Conservation (phyloP, 2,113 vertebrate species). For the Gnathonemus longibarbis region DNA sequence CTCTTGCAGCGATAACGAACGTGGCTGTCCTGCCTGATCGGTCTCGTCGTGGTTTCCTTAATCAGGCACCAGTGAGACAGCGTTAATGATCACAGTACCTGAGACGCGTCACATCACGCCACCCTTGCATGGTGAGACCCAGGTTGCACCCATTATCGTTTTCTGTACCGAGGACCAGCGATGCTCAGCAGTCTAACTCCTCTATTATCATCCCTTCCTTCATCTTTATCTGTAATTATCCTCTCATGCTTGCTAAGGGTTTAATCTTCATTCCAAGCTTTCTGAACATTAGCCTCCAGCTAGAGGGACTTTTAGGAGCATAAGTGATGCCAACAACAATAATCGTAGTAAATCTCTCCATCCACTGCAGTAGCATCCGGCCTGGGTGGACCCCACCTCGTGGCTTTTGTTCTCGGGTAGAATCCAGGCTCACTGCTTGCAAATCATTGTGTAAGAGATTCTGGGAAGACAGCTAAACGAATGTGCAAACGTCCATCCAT, state of each 20-base stretch:
- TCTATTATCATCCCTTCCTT: neutral
- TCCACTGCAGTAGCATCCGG: neutral
- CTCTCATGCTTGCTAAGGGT: neutral
- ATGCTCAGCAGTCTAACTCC: neutral
- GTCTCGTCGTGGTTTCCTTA: neutral
- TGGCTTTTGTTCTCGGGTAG: neutral
- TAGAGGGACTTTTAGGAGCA: neutral
- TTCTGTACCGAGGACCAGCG: neutral
- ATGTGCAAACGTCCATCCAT: neutral
- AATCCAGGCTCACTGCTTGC: neutral
- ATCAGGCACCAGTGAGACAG: neutral
- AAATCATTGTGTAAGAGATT: neutral
- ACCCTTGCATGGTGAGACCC: neutral
- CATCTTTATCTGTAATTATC: neutral
- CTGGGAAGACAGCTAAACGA: neutral
- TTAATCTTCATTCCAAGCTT: neutral
- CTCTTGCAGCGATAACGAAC: neutral
- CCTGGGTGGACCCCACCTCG: neutral
- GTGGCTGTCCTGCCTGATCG: neutral
- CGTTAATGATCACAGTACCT: neutral
- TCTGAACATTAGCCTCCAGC: neutral
- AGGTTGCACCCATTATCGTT: neutral
- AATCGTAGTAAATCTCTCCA: neutral
- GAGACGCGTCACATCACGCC: neutral
- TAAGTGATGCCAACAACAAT: neutral